Conservation (phyloP, 2,888 invertebrate genomes). For the Protula sp. region DNA sequence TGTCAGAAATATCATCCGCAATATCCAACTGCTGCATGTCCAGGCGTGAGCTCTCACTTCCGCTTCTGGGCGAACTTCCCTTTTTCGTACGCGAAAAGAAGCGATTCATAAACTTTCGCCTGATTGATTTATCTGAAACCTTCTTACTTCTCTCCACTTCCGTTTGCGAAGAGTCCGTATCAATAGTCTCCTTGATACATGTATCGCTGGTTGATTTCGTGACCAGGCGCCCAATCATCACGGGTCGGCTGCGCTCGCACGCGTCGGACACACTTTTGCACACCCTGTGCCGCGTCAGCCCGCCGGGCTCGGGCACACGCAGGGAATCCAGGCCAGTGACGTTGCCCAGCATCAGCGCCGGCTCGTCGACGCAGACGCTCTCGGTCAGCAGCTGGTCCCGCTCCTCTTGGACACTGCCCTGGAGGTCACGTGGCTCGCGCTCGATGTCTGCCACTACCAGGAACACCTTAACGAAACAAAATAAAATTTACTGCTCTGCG, state of each 20-base stretch:
- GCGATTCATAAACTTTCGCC: not conserved
- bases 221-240: not conserved
- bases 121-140: not conserved
- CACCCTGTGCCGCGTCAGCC: not conserved
- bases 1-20: not conserved
- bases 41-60: not conserved
- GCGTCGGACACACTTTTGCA: conserved; percentile 1
- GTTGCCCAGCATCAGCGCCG: not conserved
- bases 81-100: not conserved
- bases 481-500: no score
- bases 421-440: no score
- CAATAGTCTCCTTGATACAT: not conserved
- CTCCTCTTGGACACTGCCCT: not conserved
- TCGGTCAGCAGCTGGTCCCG: not conserved
- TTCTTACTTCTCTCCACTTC: not conserved
- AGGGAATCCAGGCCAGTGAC: not conserved
- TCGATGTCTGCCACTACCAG: not conserved
- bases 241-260: not conserved
- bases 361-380: not conserved
- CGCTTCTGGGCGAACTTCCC: not conserved
- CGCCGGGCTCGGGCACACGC: not conserved
- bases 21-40: not conserved
- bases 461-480: not conserved
- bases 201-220: not conserved
- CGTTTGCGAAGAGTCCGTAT: not conserved